Evolutionary conservation across 2,113 vertebrate genomes (phyloP).

Genomic region (Sphaerodactylus townsendi): DNA sequence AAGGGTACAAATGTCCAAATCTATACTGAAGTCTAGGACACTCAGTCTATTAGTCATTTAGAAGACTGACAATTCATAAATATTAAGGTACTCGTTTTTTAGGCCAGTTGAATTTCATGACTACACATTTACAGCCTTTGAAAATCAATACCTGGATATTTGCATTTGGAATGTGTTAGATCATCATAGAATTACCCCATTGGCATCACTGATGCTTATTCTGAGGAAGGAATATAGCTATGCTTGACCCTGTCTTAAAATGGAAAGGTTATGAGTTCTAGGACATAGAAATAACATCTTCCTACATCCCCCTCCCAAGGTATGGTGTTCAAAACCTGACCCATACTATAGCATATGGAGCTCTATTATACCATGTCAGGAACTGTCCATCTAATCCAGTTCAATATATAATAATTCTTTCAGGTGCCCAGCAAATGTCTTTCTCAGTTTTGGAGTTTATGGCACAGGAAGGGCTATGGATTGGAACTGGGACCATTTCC

Average conservation of each 20-base stretch:
- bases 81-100: slow-evolving; percentile 6
- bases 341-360: too few relatives aligned
- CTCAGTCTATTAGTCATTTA: background rate
- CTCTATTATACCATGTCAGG: background rate
- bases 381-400: background rate
- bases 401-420: too few relatives aligned
- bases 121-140: background rate
- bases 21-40: background rate
- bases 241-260: background rate
- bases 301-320: background rate
- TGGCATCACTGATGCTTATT: background rate
- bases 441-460: too few relatives aligned
- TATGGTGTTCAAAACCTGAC: background rate
- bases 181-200: background rate
- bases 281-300: too few relatives aligned
- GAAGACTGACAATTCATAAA: slow-evolving; percentile 1
- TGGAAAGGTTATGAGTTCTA: background rate
- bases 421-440: too few relatives aligned
- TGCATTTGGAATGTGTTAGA: slow-evolving; percentile 2
- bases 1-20: background rate
- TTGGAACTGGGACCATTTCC: background rate
- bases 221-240: background rate
- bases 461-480: background rate
- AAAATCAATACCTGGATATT: slow-evolving; percentile 4
- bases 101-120: slow-evolving; percentile 14